These are phyloP conservation scores for Hoplodrina ambigua DNA, from an alignment of 2,888 invertebrate genomes.

Conservation along the genomic window DNA sequence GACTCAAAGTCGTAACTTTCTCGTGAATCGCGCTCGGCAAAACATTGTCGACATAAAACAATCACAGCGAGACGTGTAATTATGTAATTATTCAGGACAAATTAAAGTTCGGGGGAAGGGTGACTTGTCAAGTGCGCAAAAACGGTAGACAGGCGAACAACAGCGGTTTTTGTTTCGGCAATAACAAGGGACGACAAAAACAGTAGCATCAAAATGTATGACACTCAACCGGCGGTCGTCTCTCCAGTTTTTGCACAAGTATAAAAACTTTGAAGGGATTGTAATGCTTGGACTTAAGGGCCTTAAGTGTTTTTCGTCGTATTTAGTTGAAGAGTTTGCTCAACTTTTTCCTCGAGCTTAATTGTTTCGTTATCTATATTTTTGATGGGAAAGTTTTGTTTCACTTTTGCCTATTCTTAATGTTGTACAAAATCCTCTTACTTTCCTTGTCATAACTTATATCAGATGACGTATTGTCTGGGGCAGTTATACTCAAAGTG, in stretches of 20 bases:
- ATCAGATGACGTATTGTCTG: conserved; percentile 26
- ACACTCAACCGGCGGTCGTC: conserved; percentile 78
- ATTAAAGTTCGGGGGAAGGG: conserved; percentile 79
- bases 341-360: conserved; percentile 78
- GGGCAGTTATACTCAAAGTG: no score
- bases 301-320: conserved; percentile 79
- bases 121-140: conserved; percentile 86
- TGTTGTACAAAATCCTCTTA: conserved; percentile 22
- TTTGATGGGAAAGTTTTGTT: conserved; percentile 66
- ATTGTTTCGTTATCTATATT: conserved; percentile 79
- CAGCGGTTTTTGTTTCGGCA: conserved; percentile 81
- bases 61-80: conserved; percentile 77
- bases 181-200: conserved; percentile 82
- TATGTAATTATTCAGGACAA: conserved; percentile 86
- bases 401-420: conserved; percentile 40
- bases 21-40: conserved; percentile 59
- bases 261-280: conserved; percentile 79
- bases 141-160: conserved; percentile 83
- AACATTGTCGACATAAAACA: conserved; percentile 69
- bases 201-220: conserved; percentile 85
- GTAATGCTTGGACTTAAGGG: conserved; percentile 71
- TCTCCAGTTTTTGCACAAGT: conserved; percentile 74
- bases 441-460: conserved; percentile 25
- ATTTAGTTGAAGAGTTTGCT: conserved; percentile 78
- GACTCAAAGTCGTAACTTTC: conserved; percentile 62